Evolutionary conservation across 2,888 invertebrate species (phyloP), one percentile per base, ranked within the genome.

Genomic region (Dynastes maya): DNA sequence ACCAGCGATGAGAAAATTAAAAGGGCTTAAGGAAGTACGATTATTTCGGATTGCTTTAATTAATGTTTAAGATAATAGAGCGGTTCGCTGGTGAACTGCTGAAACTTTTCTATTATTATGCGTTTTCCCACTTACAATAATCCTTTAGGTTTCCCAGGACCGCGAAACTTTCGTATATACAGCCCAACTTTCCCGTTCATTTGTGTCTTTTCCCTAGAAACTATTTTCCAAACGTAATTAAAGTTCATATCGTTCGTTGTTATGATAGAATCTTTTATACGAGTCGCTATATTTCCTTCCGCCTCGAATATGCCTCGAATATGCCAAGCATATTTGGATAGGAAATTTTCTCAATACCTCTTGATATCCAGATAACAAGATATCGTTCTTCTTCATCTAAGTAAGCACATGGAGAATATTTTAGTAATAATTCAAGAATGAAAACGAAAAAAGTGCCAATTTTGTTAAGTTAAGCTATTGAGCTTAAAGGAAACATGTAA

Each of bases 11-110:
- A 6, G 55, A 55, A 55, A 22, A 55, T 55, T 55, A 22, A 55
- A 55, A 22, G 0, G 2, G 22, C 55, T 55, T 22, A 8, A 55
- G 55, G 55, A 22, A 55, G 55, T 22, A 8, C 55, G 13, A 53
- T 13, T 53, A 53, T 53, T 53, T 53, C 53, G 55, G 55, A 55
- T 22, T 22, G 22, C 22, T 55, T 55, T 22, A 55, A 55, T 55
- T 55, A 55, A 55, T 55, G 55, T 55, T 55, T 55, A 22, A 55
- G 22, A 55, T 55, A 55, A 55, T 55, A 55, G 55, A 55, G 55
- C 2, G 8, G n/a, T n/a, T 8, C 8, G 22, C 55, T 22, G 32
- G 16, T 16, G 16, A 16, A 13, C 53, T n/a, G 53, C 53, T 8
- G 22, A 55, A 55, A 55, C 55, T 55, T 55, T 55, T 22, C 55